Conservation (phyloP, 1,140 invertebrate genomes). For the Cotesia chilonis region DNA sequence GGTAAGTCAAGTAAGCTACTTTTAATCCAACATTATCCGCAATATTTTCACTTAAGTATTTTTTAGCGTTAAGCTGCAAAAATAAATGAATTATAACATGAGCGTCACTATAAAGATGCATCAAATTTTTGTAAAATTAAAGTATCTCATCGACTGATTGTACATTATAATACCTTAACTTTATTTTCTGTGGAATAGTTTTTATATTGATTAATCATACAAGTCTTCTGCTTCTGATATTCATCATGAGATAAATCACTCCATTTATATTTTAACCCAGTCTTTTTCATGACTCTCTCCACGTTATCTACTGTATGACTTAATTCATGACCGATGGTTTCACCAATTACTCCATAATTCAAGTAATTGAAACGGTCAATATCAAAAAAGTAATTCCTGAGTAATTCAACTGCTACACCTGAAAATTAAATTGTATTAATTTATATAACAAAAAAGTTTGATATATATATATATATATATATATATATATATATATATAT, state of each 20-base stretch:
- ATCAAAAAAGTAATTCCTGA: background rate
- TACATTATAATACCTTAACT: background rate
- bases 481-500: no score
- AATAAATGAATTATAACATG: no score
- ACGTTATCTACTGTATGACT: slow-evolving; percentile 80
- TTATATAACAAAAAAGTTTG: no score
- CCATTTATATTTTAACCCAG: slow-evolving; percentile 65
- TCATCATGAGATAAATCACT: background rate
- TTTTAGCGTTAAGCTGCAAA: slow-evolving; percentile 59
- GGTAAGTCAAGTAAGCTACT: slow-evolving; percentile 50
- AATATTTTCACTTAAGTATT: slow-evolving; percentile 66
- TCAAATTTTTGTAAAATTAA: no score
- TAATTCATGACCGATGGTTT: slow-evolving; percentile 79
- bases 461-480: no score
- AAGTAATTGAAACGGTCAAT: slow-evolving; percentile 48
- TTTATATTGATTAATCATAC: slow-evolving; percentile 1
- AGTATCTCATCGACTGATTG: no score
- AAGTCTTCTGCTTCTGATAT: background rate
- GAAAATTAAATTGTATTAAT: background rate
- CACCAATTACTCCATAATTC: slow-evolving; percentile 81
- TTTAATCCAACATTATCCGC: slow-evolving; percentile 68
- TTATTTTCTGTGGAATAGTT: background rate
- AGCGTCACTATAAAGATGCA: no score
- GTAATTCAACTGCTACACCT: background rate
- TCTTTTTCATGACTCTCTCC: slow-evolving; percentile 73